Percentiles rank a stretch among this genome's conserved stretches.
phyloP scores from a whole-genome alignment of 2,113 vertebrate genomes.

The Solea solea region DNA sequence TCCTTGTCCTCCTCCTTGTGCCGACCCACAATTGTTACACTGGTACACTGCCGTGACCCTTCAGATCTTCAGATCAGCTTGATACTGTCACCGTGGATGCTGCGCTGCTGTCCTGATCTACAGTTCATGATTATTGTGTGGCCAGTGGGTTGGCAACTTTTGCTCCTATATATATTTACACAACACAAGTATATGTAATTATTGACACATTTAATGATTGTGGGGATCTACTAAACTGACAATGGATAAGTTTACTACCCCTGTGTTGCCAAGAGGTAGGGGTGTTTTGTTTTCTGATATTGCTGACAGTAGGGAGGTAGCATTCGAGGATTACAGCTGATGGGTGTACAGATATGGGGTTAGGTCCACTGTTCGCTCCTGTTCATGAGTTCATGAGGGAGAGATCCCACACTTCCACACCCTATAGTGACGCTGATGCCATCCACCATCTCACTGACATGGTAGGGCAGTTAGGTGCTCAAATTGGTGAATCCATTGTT shows the following conservation, averaged over 20 bases:
- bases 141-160: background rate
- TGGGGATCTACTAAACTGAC: accelerated
- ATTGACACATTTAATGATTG: background rate
- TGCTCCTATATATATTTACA: background rate
- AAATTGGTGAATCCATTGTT: slow-evolving; percentile 22
- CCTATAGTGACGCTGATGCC: background rate
- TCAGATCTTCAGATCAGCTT: slow-evolving; percentile 14
- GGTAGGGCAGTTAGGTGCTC: slow-evolving; percentile 13
- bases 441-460: slow-evolving; percentile 11
- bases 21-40: background rate
- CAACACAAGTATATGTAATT: slow-evolving; percentile 1
- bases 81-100: slow-evolving; percentile 12
- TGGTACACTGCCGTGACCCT: slow-evolving; percentile 19
- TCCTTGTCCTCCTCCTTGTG: too few relatives aligned
- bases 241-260: background rate
- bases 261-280: background rate
- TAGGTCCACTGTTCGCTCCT: background rate
- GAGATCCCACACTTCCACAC: slow-evolving; percentile 1
- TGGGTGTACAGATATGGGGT: background rate
- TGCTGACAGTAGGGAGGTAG: background rate
- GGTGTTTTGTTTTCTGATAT: background rate
- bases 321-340: background rate
- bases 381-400: background rate
- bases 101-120: background rate
- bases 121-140: background rate